Conservation (phyloP, 2,888 invertebrate species). For the Folsomia manolachei region DNA sequence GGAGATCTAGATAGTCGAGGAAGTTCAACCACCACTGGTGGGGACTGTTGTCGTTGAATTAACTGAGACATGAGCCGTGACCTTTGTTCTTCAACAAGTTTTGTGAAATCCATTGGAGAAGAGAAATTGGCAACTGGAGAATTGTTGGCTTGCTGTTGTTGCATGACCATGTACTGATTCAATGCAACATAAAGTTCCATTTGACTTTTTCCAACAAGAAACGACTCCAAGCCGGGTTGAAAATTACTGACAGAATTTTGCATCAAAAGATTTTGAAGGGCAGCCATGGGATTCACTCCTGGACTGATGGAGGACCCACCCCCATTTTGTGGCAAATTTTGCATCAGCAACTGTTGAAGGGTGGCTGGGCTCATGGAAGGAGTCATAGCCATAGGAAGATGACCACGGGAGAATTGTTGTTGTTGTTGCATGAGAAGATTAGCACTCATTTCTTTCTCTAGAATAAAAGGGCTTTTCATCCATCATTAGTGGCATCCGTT, state of each 20-base stretch:
- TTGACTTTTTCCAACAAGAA: conserved; percentile 21
- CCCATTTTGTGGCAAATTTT: neutral
- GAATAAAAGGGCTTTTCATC: neutral
- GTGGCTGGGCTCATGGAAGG: neutral
- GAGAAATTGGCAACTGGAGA: conserved; percentile 35
- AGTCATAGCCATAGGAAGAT: neutral
- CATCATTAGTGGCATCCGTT: too few species aligned
- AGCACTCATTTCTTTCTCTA: neutral
- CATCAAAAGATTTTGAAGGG: conserved; percentile 11
- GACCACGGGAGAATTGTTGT: neutral
- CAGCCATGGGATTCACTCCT: conserved; percentile 4
- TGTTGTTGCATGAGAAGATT: conserved; percentile 1
- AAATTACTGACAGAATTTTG: conserved; percentile 9
- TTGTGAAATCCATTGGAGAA: conserved; percentile 19
- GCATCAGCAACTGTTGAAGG: neutral
- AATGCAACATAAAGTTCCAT: conserved; percentile 43
- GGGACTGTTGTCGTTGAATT: conserved; percentile 11
- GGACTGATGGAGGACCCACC: too few species aligned
- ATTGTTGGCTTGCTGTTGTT: conserved; percentile 18
- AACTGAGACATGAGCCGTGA: conserved; percentile 23
- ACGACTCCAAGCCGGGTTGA: neutral
- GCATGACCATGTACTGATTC: conserved; percentile 43
- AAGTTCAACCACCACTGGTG: neutral
- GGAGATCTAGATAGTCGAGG: conserved; percentile 8
- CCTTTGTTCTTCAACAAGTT: conserved; percentile 41